These are phyloP conservation scores for Acrossocheilus fasciatus DNA, from an alignment of 2,797 vertebrate species.

Conservation along the genomic window DNA sequence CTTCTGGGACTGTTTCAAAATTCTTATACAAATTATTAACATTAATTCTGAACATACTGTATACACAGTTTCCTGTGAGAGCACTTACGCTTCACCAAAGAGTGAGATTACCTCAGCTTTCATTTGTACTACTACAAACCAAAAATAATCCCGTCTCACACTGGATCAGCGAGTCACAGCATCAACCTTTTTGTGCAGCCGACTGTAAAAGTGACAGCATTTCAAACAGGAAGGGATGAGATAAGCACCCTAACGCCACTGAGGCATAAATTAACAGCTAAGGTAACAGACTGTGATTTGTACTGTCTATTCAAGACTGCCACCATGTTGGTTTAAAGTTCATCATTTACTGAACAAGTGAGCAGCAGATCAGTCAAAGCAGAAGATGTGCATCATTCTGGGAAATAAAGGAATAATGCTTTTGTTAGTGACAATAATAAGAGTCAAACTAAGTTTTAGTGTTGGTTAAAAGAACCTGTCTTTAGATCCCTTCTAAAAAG, in stretches of 20 bases:
- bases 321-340: constrained; percentile 32
- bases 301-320: constrained; percentile 12
- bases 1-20: neutral
- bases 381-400: neutral
- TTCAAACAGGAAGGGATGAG: constrained; percentile 29
- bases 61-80: neutral
- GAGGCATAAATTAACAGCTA: constrained; percentile 30
- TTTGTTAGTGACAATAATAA: neutral
- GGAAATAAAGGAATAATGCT: neutral
- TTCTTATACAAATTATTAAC: neutral
- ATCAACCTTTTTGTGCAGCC: neutral
- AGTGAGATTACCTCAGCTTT: constrained; percentile 22
- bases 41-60: neutral
- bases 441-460: neutral
- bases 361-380: constrained; percentile 19
- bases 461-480: constrained; percentile 23
- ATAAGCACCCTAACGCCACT: constrained; percentile 11
- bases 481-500: constrained; percentile 49
- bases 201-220: constrained; percentile 15
- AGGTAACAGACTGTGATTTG: constrained; percentile 29
- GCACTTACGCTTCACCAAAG: neutral
- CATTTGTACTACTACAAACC: constrained; percentile 16
- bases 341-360: constrained; percentile 28
- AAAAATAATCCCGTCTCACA: neutral
- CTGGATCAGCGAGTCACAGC: constrained; percentile 1